Evolutionary conservation across 2,113 vertebrate species (phyloP).

Genomic region (Sphaerodactylus townsendi): DNA sequence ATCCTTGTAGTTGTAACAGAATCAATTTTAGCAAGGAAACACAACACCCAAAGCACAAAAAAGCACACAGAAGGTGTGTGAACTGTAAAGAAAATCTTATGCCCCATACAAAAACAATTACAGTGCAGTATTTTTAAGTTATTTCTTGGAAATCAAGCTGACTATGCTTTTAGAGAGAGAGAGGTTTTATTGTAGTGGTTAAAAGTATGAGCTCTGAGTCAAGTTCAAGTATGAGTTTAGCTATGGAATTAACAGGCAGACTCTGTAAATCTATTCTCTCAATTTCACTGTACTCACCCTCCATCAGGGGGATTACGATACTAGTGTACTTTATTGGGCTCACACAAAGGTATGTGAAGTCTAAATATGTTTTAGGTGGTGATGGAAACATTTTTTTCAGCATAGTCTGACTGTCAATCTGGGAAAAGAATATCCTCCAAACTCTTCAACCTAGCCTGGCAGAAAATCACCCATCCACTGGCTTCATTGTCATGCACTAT

Average conservation of each 20-base stretch:
- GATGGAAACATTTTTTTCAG: no score
- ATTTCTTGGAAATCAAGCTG: no score
- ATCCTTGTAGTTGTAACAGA: not conserved
- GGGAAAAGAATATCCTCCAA: not conserved
- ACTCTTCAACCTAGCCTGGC: not conserved
- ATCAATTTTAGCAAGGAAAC: not conserved
- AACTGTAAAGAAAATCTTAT: not conserved
- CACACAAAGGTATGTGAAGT: not conserved
- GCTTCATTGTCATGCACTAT: not conserved
- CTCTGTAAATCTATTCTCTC: not conserved
- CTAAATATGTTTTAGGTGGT: not conserved
- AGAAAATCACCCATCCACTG: not conserved
- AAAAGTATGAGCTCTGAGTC: not conserved
- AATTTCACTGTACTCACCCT: not conserved
- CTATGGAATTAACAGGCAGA: not conserved
- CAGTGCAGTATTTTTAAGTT: not conserved
- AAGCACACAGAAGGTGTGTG: not conserved
- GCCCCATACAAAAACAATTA: not conserved
- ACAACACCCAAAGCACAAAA: not conserved
- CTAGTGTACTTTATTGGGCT: not conserved
- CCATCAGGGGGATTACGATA: not conserved
- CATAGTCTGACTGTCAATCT: not conserved
- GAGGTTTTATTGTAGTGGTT: not conserved
- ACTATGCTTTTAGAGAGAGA: not conserved
- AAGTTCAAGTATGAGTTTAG: not conserved